Conservation (phyloP, 2,797 vertebrate genomes). For the Hephaestus fuliginosus region DNA sequence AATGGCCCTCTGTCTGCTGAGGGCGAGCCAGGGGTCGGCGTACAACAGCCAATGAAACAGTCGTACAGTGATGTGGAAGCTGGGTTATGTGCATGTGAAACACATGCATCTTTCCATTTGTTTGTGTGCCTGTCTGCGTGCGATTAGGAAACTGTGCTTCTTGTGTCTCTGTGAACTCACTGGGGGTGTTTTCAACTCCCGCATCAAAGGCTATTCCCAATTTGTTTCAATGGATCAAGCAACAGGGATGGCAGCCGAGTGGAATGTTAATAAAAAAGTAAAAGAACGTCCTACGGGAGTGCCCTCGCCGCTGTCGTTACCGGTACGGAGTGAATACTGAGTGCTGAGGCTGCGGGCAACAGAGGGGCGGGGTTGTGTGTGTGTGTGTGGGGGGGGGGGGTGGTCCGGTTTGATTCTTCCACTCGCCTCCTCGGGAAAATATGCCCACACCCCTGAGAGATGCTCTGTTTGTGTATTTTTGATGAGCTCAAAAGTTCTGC, state of each 20-base stretch:
- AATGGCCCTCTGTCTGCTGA: constrained; percentile 46
- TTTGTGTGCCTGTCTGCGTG: constrained; percentile 32
- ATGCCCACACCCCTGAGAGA: background rate
- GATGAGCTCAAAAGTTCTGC: constrained; percentile 37
- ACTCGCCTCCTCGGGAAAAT: background rate
- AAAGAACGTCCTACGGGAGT: constrained; percentile 50
- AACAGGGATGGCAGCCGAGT: constrained; percentile 69
- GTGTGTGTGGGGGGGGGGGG: background rate
- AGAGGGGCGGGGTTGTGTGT: background rate
- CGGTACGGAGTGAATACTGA: constrained; percentile 74
- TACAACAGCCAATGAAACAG: constrained; percentile 6
- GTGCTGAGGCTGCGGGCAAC: constrained; percentile 37
- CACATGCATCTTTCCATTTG: constrained; percentile 20
- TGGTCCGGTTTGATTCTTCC: constrained; percentile 29
- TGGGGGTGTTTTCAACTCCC: constrained; percentile 67
- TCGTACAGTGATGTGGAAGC: constrained; percentile 4
- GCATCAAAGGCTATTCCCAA: constrained; percentile 82
- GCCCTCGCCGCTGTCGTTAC: constrained; percentile 7
- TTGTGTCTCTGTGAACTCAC: constrained; percentile 60
- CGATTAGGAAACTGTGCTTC: constrained; percentile 43
- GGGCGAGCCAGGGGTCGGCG: constrained; percentile 12
- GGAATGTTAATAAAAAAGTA: constrained; percentile 77
- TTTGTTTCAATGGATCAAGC: constrained; percentile 80
- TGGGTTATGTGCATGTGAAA: constrained; percentile 21
- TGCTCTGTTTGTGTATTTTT: constrained; percentile 43